phyloP scores from a whole-genome alignment of 2,797 vertebrate genomes.

The Simalia tracyae region DNA sequence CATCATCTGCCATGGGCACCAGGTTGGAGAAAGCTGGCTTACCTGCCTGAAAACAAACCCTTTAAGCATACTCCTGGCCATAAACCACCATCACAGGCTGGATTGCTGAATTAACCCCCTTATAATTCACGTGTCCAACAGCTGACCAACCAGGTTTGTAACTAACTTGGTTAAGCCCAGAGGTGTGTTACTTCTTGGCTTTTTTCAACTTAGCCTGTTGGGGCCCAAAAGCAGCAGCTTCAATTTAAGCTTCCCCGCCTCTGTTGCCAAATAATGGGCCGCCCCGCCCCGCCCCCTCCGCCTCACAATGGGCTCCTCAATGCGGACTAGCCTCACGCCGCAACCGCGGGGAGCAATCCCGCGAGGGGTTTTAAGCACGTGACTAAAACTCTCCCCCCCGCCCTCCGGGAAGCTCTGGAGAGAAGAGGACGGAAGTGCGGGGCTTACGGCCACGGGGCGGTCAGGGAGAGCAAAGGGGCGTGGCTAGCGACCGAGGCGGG shows the following conservation, averaged over 20 bases:
- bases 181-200: not conserved
- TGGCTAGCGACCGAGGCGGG: not conserved
- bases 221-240: not conserved
- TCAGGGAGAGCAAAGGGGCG: not conserved
- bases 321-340: not conserved
- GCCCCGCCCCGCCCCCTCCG: too few species aligned
- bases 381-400: not conserved
- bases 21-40: not conserved
- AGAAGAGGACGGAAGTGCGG: too few species aligned
- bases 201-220: not conserved
- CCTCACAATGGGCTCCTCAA: not conserved
- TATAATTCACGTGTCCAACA: not conserved
- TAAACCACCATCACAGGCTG: not conserved
- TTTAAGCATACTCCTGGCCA: not conserved
- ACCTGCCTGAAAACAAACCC: not conserved
- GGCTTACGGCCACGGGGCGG: not conserved
- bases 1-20: not conserved
- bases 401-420: too few species aligned
- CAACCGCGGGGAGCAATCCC: too few species aligned
- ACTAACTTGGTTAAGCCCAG: not conserved
- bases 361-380: not conserved
- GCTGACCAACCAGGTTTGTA: not conserved
- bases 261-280: not conserved
- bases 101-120: not conserved
- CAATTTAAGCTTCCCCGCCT: not conserved